Percentiles rank a stretch among this genome's conserved stretches.
phyloP scores from a whole-genome alignment of 2,113 vertebrate genomes.

The Menura novaehollandiae region DNA sequence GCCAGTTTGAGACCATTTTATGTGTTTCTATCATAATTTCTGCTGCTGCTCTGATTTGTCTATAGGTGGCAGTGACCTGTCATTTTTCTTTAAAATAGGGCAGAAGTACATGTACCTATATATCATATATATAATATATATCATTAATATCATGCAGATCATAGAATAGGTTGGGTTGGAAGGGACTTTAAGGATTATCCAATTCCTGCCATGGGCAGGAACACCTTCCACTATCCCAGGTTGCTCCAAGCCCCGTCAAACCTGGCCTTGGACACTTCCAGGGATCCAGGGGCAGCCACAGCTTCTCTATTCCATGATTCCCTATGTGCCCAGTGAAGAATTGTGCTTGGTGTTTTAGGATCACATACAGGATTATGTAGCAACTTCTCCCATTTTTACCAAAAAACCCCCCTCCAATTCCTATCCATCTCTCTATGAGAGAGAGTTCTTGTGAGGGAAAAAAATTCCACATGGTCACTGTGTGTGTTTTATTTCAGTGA shows the following conservation, averaged over 20 bases:
- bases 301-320: not conserved
- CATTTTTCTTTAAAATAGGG: not conserved
- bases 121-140: not conserved
- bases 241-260: rapidly evolving
- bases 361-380: not conserved
- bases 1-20: too few relatives aligned
- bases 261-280: not conserved
- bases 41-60: not conserved
- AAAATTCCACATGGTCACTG: not conserved
- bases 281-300: not conserved
- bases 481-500: not conserved
- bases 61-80: conserved; percentile 58
- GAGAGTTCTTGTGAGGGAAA: not conserved
- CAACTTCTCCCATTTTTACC: not conserved
- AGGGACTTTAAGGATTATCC: not conserved
- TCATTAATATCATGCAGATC: not conserved
- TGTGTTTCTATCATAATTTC: not conserved
- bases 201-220: not conserved
- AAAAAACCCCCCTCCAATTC: not conserved
- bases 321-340: not conserved
- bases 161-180: rapidly evolving
- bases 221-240: not conserved
- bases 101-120: not conserved
- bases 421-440: not conserved
- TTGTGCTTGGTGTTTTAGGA: not conserved